Evolutionary conservation across 1,140 invertebrate genomes (phyloP), one percentile per base, ranked within the genome.

Genomic region (Lamellibrachia luymesi): DNA sequence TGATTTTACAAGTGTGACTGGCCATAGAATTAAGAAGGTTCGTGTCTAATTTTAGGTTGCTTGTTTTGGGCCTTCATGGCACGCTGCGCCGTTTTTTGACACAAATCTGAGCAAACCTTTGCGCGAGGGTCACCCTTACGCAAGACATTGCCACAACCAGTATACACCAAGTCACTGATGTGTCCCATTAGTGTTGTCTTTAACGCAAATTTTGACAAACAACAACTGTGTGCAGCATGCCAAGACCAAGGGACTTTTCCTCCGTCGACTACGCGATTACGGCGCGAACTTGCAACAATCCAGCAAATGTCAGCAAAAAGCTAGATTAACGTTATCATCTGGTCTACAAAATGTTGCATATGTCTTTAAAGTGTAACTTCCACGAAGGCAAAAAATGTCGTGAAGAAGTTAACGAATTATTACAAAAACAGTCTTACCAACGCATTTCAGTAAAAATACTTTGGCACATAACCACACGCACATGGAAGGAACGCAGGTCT

Each of bases 401-500:
- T 80, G 64, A 80, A 80, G 64, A 10, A 80, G 0, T 80, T 80
- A 4, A 22, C 25, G 7, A 80, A 80, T 80, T 80, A 80, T 22
- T 80, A 80, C 25, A 80, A 80, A 80, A 80, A 80, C 64, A 80
- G 64, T 80, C 64, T 80, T 80, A 80, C 64, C 64, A 80, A 80
- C 64, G 17, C 64, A 80, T 80, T 22, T 10, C 13, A 80, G 2
- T 80, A 80, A 80, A 80, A 80, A 80, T 80, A 80, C 6, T 80
- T 80, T 22, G 64, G 2, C 64, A 80, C 13, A 80, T 80, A 80
- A 80, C 64, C 64, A 80, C 64, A 80, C 64, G 64, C 64, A 80
- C 64, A 80, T 80, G 64, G 64, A 80, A 80, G 64, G 64, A 80
- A 80, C 64, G 64, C 64, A 80, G 64, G 64, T 80, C 64, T 80